A percentile compares a stretch with the other conserved stretches of the same genome.
Evolutionary conservation across 2,113 vertebrate genomes (phyloP).

Genomic region (Holacanthus passer): DNA sequence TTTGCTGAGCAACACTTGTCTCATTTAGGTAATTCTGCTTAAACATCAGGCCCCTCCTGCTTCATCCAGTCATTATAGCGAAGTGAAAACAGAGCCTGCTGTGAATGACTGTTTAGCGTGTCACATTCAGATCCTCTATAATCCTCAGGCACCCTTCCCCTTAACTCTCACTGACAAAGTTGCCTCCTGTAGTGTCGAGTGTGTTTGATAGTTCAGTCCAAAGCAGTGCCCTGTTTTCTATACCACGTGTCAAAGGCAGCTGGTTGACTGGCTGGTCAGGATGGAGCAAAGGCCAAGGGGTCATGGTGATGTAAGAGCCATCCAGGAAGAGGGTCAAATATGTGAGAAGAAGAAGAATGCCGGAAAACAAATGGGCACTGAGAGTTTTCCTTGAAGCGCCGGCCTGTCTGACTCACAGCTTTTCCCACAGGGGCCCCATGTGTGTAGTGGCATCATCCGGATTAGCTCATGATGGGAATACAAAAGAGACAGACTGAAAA

Average conservation of each 20-base stretch:
- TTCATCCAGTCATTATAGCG: neutral
- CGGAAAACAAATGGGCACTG: constrained; percentile 38
- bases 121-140: constrained; percentile 30
- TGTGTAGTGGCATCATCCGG: constrained; percentile 48
- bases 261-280: constrained; percentile 14
- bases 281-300: constrained; percentile 46
- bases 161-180: constrained; percentile 14
- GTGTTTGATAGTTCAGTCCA: constrained; percentile 30
- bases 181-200: constrained; percentile 3
- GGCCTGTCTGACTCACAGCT: constrained; percentile 59
- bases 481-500: constrained; percentile 32
- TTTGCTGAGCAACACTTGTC: constrained; percentile 4
- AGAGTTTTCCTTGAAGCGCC: constrained; percentile 52
- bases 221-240: constrained; percentile 17
- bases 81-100: constrained; percentile 17
- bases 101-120: constrained; percentile 24
- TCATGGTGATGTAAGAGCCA: constrained; percentile 44
- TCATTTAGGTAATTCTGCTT: neutral
- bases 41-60: neutral
- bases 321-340: constrained; percentile 62
- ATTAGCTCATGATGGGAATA: constrained; percentile 44
- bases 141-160: constrained; percentile 28
- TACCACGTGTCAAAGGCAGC: constrained; percentile 51
- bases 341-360: constrained; percentile 41
- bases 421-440: constrained; percentile 41